These are phyloP conservation scores for Momotus momota DNA, from an alignment of 2,797 vertebrate genomes.

Conservation along the genomic window DNA sequence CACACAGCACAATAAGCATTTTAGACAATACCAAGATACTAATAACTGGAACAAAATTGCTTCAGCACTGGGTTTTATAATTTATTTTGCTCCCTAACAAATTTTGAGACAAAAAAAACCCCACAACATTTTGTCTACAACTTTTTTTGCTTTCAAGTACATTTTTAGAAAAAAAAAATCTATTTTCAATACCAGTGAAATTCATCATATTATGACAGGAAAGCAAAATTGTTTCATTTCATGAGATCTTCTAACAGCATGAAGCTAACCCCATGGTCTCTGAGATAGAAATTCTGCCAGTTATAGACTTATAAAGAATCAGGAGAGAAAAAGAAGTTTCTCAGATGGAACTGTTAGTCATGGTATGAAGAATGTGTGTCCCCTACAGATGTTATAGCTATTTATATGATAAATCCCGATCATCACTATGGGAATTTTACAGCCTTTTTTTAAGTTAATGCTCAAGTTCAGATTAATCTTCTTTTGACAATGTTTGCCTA, in stretches of 20 bases:
- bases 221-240: slow-evolving; percentile 70
- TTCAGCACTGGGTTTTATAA: slow-evolving; percentile 5
- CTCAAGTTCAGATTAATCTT: slow-evolving; percentile 73
- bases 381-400: slow-evolving; percentile 76
- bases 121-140: neutral
- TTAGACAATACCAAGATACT: neutral
- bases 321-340: slow-evolving; percentile 56
- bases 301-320: slow-evolving; percentile 50
- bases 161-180: slow-evolving; percentile 27
- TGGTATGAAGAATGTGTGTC: slow-evolving; percentile 64
- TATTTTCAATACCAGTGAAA: slow-evolving; percentile 47
- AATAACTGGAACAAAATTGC: neutral
- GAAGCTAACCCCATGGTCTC: slow-evolving; percentile 63
- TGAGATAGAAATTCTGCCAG: slow-evolving; percentile 59
- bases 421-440: slow-evolving; percentile 56
- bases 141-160: slow-evolving; percentile 36
- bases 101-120: neutral
- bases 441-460: slow-evolving; percentile 70
- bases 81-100: slow-evolving; percentile 8
- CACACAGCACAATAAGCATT: neutral
- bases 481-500: slow-evolving; percentile 73
- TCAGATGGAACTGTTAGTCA: slow-evolving; percentile 63
- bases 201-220: slow-evolving; percentile 61
- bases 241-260: slow-evolving; percentile 36
- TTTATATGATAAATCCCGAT: slow-evolving; percentile 74